Evolutionary conservation across 2,888 invertebrate genomes (phyloP).

Genomic region (Argynnis bischoffii): DNA sequence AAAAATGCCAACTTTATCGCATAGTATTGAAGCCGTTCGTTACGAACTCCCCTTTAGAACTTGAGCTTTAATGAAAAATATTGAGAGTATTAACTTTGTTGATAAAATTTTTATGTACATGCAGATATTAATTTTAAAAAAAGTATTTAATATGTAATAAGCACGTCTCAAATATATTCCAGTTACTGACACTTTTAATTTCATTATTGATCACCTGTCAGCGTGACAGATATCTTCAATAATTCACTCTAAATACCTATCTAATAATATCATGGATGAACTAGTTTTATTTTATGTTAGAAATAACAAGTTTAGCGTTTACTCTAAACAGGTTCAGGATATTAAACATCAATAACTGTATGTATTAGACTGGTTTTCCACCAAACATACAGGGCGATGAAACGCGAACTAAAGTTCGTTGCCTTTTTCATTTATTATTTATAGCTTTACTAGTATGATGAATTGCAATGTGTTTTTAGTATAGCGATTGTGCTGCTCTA

Average conservation of each 20-base stretch:
- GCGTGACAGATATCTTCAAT: constrained; percentile 14
- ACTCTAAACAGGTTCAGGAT: constrained; percentile 20
- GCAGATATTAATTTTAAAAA: too few relatives aligned
- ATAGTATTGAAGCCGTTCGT: too few relatives aligned
- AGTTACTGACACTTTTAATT: constrained; percentile 7
- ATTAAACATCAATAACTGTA: constrained; percentile 21
- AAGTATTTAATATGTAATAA: not conserved
- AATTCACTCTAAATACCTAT: constrained; percentile 1
- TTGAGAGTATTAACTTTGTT: too few relatives aligned
- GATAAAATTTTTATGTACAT: too few relatives aligned
- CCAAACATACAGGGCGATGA: not conserved
- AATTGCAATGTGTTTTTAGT: not conserved
- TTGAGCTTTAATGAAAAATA: too few relatives aligned
- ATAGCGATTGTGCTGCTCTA: not conserved
- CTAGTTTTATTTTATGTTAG: constrained; percentile 8
- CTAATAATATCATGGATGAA: constrained; percentile 4
- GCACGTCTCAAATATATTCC: not conserved
- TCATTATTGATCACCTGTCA: constrained; percentile 18
- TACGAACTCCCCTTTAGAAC: too few relatives aligned
- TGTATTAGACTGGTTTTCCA: constrained; percentile 1
- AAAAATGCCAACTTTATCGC: too few relatives aligned
- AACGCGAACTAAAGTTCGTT: not conserved
- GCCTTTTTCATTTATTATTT: not conserved
- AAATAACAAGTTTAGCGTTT: constrained; percentile 21
- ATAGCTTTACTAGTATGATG: not conserved